Percentiles rank a stretch among this genome's conserved stretches.
Evolutionary conservation across 2,113 vertebrate species (phyloP).

Genomic region (Donacobius atricapilla): DNA sequence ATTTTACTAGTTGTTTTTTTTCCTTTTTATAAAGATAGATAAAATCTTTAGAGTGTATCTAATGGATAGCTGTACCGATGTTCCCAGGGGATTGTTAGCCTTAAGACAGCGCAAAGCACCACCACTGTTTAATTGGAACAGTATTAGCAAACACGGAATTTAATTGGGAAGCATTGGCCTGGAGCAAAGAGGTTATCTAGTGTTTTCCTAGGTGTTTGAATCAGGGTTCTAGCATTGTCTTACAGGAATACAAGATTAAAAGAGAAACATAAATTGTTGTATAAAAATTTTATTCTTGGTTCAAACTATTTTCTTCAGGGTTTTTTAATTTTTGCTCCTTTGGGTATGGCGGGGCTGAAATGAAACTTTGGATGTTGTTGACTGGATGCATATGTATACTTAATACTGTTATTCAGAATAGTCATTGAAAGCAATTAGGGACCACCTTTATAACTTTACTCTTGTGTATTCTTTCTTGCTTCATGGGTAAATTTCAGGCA

Average conservation of each 20-base stretch:
- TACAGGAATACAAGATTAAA: not conserved
- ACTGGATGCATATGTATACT: not conserved
- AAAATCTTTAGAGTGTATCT: not conserved
- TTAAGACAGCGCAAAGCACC: not conserved
- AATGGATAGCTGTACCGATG: not conserved
- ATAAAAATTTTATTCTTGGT: not conserved
- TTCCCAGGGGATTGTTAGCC: not conserved
- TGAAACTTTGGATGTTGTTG: not conserved
- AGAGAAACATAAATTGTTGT: not conserved
- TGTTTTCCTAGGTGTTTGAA: not conserved
- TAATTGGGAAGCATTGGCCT: not conserved
- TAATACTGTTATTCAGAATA: not conserved
- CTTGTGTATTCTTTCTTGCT: not conserved
- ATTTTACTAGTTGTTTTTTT: not conserved
- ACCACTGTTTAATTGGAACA: not conserved
- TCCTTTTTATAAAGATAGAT: not conserved
- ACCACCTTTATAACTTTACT: not conserved
- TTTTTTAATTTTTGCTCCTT: not conserved
- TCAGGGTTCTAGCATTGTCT: not conserved
- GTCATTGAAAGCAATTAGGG: not conserved
- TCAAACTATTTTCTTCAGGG: not conserved
- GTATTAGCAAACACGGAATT: not conserved
- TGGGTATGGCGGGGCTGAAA: rapidly evolving
- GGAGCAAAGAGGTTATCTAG: not conserved
- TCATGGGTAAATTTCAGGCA: not conserved